Evolutionary conservation across 2,888 invertebrate species (phyloP).

Genomic region (Dynastes tityus): DNA sequence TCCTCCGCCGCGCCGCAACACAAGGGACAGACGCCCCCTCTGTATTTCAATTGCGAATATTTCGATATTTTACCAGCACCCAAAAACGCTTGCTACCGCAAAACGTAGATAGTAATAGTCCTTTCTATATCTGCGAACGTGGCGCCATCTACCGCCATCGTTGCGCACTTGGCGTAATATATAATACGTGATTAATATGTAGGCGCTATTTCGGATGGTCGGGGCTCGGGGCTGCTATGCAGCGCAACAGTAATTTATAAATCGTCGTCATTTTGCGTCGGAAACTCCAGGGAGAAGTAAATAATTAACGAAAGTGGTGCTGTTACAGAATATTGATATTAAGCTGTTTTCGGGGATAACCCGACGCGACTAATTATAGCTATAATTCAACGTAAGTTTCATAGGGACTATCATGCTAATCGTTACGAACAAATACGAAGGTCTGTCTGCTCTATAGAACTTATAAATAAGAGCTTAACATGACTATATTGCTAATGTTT

Average conservation of each 20-base stretch:
- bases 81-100: neutral
- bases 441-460: too few relatives aligned
- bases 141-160: too few relatives aligned
- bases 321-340: too few relatives aligned
- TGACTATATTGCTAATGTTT: too few relatives aligned
- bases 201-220: neutral
- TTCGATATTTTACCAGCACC: conserved; percentile 5
- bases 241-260: conserved; percentile 8
- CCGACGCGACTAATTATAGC: too few relatives aligned
- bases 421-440: neutral
- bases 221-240: neutral
- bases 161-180: too few relatives aligned
- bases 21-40: neutral
- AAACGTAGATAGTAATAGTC: neutral
- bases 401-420: too few relatives aligned
- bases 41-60: conserved; percentile 14
- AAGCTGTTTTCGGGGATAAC: too few relatives aligned
- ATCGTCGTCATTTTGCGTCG: neutral
- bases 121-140: neutral
- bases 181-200: conserved; percentile 14
- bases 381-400: too few relatives aligned
- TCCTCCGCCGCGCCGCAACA: neutral
- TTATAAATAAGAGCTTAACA: too few relatives aligned
- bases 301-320: too few relatives aligned
- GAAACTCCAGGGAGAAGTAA: too few relatives aligned